These are phyloP conservation scores for Gadus chalcogrammus DNA, from an alignment of 2,113 vertebrate species.

Conservation along the genomic window DNA sequence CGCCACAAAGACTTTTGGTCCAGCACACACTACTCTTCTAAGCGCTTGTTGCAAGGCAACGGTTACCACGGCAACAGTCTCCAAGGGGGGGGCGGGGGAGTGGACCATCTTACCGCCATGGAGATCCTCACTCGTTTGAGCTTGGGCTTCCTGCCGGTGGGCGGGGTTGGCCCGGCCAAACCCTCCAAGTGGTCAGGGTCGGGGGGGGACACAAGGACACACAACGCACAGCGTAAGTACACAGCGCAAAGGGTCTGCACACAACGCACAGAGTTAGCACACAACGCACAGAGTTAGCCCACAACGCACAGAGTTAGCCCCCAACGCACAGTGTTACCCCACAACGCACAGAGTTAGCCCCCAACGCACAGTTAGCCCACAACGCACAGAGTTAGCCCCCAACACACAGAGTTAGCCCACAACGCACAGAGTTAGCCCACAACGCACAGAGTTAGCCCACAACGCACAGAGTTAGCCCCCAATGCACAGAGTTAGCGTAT, in stretches of 20 bases:
- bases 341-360: no score
- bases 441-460: no score
- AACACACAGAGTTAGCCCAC: not conserved
- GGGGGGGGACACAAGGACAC: conserved; percentile 63
- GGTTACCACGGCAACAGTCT: conserved; percentile 68
- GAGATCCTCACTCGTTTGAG: conserved; percentile 90
- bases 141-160: conserved; percentile 82
- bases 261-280: no score
- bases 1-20: conserved; percentile 55
- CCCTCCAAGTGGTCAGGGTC: conserved; percentile 65
- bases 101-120: conserved; percentile 82
- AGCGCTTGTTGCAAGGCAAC: conserved; percentile 59
- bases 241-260: no score
- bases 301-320: no score
- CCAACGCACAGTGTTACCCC: not conserved
- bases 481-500: no score
- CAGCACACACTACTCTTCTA: conserved; percentile 43
- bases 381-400: not conserved
- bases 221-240: conserved; percentile 18
- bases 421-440: no score
- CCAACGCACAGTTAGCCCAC: no score
- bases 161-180: conserved; percentile 70
- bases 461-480: no score
- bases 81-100: conserved; percentile 62
- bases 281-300: no score